A percentile compares a stretch with the other conserved stretches of the same genome.
These are phyloP conservation scores for Pogonophryne albipinna DNA, from an alignment of 2,797 vertebrate genomes.

Conservation along the genomic window DNA sequence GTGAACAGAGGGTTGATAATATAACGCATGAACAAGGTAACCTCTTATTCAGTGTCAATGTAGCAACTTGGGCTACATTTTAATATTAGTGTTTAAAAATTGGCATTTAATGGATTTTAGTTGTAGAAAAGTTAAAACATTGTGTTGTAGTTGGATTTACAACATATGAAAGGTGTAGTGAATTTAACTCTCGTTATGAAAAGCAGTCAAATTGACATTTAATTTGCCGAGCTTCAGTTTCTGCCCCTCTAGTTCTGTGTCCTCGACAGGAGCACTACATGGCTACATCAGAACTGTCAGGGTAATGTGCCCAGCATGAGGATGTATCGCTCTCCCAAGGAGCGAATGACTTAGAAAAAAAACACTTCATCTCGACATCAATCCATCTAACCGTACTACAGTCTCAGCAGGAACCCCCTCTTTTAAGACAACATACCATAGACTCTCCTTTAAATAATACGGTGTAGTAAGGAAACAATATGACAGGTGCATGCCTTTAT, in stretches of 20 bases:
- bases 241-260: conserved; percentile 27
- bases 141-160: conserved; percentile 24
- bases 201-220: neutral
- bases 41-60: conserved; percentile 15
- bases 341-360: conserved; percentile 40
- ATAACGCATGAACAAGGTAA: conserved; percentile 18
- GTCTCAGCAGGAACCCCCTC: conserved; percentile 43
- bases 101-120: neutral
- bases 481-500: conserved; percentile 32
- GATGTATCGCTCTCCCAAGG: conserved; percentile 33
- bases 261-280: conserved; percentile 24
- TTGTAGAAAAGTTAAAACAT: neutral
- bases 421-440: conserved; percentile 30
- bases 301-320: conserved; percentile 36
- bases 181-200: conserved; percentile 16
- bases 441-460: conserved; percentile 36
- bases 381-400: conserved; percentile 49
- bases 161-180: conserved; percentile 14
- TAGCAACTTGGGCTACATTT: conserved; percentile 11
- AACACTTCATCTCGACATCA: conserved; percentile 57
- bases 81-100: neutral
- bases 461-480: conserved; percentile 33
- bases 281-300: conserved; percentile 65
- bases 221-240: conserved; percentile 35
- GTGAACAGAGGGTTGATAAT: conserved; percentile 27